phyloP scores from a whole-genome alignment of 2,797 vertebrate genomes.

The Champsocephalus esox region DNA sequence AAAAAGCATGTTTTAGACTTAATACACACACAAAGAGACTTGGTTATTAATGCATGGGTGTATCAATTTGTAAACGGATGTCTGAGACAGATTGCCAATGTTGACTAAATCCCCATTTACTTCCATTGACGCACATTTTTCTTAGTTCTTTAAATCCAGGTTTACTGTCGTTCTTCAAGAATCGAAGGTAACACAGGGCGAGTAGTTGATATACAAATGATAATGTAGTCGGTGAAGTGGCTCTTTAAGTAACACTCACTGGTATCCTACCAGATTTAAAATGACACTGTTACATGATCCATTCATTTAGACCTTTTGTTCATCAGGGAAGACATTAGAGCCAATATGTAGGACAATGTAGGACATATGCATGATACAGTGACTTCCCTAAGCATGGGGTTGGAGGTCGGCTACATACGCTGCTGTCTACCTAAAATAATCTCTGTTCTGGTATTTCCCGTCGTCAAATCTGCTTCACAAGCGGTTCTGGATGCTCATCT shows the following conservation, averaged over 20 bases:
- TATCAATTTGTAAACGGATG: too few species aligned
- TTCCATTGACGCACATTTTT: too few species aligned
- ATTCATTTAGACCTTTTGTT: not conserved
- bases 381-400: not conserved
- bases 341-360: not conserved
- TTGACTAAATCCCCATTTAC: too few species aligned
- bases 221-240: too few species aligned
- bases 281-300: not conserved
- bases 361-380: not conserved
- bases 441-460: not conserved
- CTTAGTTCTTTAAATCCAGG: too few species aligned
- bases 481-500: not conserved
- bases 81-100: too few species aligned
- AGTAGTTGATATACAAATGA: too few species aligned
- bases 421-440: not conserved
- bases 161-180: too few species aligned
- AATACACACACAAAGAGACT: too few species aligned
- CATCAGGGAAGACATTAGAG: not conserved
- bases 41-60: too few species aligned
- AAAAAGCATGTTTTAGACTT: too few species aligned
- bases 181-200: too few species aligned
- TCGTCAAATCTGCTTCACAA: slow-evolving; percentile 9
- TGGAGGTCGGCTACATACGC: not conserved
- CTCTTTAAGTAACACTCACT: slow-evolving; percentile 2
- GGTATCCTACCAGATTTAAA: not conserved